A percentile compares a stretch with the other conserved stretches of the same genome.
Evolutionary conservation across 2,888 invertebrate genomes (phyloP).

Genomic region (Sesia bembeciformis): DNA sequence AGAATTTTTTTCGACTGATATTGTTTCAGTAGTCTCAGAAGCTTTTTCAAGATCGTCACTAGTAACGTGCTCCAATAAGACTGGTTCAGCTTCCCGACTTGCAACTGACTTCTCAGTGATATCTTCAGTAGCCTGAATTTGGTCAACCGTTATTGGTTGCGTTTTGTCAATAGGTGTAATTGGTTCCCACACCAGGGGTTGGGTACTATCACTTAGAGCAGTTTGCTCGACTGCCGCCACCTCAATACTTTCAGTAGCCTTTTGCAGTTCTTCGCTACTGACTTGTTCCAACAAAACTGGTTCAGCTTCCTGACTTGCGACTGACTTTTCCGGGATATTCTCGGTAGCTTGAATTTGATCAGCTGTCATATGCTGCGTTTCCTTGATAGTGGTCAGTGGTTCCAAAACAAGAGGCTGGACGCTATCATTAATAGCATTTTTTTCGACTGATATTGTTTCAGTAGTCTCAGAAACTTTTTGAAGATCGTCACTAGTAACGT

Average conservation of each 20-base stretch:
- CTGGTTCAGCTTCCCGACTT: background rate
- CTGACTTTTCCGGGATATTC: too few relatives aligned
- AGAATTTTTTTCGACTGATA: too few relatives aligned
- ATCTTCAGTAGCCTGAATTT: background rate
- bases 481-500: background rate
- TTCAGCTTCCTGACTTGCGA: too few relatives aligned
- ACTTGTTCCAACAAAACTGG: too few relatives aligned
- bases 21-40: background rate
- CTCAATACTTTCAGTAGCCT: background rate
- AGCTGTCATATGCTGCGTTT: too few relatives aligned
- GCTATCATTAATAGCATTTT: background rate
- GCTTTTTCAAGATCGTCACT: background rate
- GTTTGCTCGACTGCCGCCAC: background rate
- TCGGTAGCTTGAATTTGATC: too few relatives aligned
- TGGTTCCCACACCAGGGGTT: background rate
- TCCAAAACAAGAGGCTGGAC: background rate
- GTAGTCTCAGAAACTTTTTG: background rate
- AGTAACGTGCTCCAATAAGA: background rate
- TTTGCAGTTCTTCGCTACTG: too few relatives aligned
- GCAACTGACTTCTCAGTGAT: background rate
- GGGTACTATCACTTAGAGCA: background rate
- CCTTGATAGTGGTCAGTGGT: background rate
- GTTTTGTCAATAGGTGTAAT: background rate
- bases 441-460: background rate
- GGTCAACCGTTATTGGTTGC: background rate